Evolutionary conservation across 2,797 vertebrate genomes (phyloP), one percentile per base, ranked within the genome.

Genomic region (Diceros bicornis): DNA sequence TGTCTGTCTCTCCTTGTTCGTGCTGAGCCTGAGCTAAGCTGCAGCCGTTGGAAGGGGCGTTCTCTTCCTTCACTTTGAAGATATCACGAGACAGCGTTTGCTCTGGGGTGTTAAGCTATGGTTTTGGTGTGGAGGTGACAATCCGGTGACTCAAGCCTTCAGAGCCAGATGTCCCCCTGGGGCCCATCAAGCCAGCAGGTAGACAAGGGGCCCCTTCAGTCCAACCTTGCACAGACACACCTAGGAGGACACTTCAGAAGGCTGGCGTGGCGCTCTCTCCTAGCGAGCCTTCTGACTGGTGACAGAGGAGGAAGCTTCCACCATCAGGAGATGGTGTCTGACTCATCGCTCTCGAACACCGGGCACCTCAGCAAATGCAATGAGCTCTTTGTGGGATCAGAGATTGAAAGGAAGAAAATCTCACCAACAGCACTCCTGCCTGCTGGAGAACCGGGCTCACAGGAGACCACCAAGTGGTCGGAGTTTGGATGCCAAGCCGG

Each of bases 271-370:
- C 20, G 3, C 32, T 12, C 21, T 52, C 44, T 84, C 71, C 55
- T 29, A 8, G 18, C 0, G 7, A 64, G 47, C 4, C 37, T 14
- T 61, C 27, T 20, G 47, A 55, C 0, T 10, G 1, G n/a, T 27
- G 27, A 61, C 18, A 62, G 47, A 37, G 21, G 0, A 44, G 72
- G 83, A 55, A 34, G 16, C 18, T 64, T 52, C 78, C 59, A 27
- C 50, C 72, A 47, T 27, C 14, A 25, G 59, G 47, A 59, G 32
- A 18, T 4, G 2, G 61, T 6, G 32, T 52, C 25, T 77, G 14
- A 8, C 7, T 9, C 4, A 41, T 32, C 25, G 37, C 20, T 25
- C 17, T 9, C 27, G 7, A 77, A 52, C 11, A 37, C 55, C 41
- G 47, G 27, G 16, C 0, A 1, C 57, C 27, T n/a, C 8, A 2